Evolutionary conservation across 2,888 invertebrate genomes (phyloP).

Genomic region (Ceriagrion tenellum): DNA sequence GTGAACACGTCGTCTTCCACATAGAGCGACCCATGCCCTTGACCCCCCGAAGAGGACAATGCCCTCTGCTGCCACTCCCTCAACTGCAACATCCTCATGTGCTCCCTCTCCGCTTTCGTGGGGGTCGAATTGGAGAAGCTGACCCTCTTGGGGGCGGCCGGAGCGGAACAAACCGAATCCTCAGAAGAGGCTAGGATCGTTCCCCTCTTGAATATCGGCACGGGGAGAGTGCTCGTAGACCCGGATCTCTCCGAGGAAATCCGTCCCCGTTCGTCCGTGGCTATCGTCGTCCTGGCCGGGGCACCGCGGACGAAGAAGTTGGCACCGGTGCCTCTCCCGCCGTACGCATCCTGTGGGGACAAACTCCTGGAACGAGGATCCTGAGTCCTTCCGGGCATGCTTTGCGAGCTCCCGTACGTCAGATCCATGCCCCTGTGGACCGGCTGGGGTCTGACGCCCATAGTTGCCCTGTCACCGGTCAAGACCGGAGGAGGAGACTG

Average conservation of each 20-base stretch:
- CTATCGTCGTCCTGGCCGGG: conserved; percentile 12
- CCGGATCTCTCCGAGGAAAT: not conserved
- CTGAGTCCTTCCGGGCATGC: conserved; percentile 6
- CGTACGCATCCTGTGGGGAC: not conserved
- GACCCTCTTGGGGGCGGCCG: conserved; percentile 42
- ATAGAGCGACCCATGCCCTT: not conserved
- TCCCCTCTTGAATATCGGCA: conserved; percentile 53
- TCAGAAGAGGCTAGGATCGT: not conserved
- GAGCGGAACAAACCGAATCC: conserved; percentile 47
- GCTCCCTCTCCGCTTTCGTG: conserved; percentile 41
- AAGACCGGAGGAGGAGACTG: conserved; percentile 39
- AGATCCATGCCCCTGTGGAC: not conserved
- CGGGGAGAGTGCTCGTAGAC: conserved; percentile 19
- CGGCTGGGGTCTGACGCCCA: conserved; percentile 31
- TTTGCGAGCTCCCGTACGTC: not conserved
- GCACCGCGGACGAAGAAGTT: conserved; percentile 16
- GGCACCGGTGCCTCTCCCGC: not conserved
- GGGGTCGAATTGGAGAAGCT: conserved; percentile 50
- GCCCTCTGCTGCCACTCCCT: conserved; percentile 58
- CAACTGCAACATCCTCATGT: conserved; percentile 50
- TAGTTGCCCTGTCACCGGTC: not conserved
- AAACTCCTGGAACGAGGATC: conserved; percentile 42
- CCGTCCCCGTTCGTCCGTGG: not conserved
- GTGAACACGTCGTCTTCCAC: conserved; percentile 43
- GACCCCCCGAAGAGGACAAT: not conserved